These are phyloP conservation scores for Glossophaga mutica DNA, from an alignment of 2,797 vertebrate genomes.

Conservation along the genomic window DNA sequence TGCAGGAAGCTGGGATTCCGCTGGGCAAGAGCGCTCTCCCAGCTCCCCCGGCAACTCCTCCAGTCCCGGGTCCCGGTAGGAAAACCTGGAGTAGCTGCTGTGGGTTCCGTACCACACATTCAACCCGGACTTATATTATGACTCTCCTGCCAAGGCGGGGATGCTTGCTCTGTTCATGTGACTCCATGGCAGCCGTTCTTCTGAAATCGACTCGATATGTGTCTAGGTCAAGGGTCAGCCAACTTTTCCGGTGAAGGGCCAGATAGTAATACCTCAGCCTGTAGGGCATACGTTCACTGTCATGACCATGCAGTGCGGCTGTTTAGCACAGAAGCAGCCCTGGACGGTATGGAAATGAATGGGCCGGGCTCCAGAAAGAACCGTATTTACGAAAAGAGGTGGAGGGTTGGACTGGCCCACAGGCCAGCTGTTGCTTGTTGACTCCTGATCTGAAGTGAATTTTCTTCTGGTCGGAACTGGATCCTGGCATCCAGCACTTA, in stretches of 20 bases:
- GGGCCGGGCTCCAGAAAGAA: not conserved
- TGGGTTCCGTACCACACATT: accelerated
- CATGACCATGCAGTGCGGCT: accelerated
- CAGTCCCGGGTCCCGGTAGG: accelerated
- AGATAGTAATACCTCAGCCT: accelerated
- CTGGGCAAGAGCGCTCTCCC: accelerated
- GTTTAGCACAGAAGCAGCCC: accelerated
- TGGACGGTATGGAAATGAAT: accelerated
- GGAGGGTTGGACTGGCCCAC: accelerated
- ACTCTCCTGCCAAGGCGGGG: accelerated
- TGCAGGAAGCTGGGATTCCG: not conserved
- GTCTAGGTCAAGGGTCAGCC: not conserved
- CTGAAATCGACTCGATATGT: not conserved
- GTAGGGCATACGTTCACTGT: not conserved
- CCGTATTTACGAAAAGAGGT: not conserved
- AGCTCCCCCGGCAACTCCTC: not conserved
- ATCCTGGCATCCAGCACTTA: no score
- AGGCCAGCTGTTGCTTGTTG: not conserved
- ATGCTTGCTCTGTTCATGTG: not conserved
- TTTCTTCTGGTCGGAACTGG: not conserved
- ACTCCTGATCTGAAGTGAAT: not conserved
- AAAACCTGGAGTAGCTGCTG: no score
- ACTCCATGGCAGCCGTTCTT: accelerated
- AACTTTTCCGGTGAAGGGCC: not conserved
- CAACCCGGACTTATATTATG: not conserved